Conservation (phyloP, 2,888 invertebrate species). For the Drosophila demipolita region DNA sequence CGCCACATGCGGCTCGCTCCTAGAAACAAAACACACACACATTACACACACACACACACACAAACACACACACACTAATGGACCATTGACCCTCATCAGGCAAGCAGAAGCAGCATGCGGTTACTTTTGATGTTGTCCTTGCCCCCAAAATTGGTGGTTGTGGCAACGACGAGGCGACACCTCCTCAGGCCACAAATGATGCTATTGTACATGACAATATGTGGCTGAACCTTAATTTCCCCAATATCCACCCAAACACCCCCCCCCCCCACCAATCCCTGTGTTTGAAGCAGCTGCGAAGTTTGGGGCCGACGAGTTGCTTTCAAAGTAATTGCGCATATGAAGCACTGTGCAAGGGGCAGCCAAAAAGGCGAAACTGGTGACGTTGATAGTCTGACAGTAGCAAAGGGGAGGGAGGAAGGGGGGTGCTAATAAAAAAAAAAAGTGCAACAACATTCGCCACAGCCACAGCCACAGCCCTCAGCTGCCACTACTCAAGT, state of each 20-base stretch:
- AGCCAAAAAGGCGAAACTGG: background rate
- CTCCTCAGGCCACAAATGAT: conserved; percentile 69
- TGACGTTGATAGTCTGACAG: background rate
- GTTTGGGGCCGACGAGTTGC: conserved; percentile 38
- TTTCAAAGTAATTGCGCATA: conserved; percentile 75
- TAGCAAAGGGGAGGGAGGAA: background rate
- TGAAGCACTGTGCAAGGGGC: conserved; percentile 26
- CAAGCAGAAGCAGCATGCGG: conserved; percentile 59
- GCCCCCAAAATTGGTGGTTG: conserved; percentile 42
- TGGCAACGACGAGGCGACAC: conserved; percentile 16
- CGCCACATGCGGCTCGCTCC: conserved; percentile 40
- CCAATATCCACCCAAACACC: background rate
- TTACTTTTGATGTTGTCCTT: conserved; percentile 73
- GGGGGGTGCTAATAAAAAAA: conserved; percentile 16
- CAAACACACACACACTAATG: conserved; percentile 39
- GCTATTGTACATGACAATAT: conserved; percentile 78
- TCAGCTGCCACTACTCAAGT: conserved; percentile 44
- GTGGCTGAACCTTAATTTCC: conserved; percentile 45
- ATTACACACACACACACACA: conserved; percentile 13
- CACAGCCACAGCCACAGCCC: conserved; percentile 7
- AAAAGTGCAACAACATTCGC: conserved; percentile 43
- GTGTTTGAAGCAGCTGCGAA: conserved; percentile 3
- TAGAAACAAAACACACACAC: conserved; percentile 27
- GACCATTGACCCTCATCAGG: conserved; percentile 70
- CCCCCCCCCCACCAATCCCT: background rate